These are phyloP conservation scores for Pogonognathellus flavescens DNA, from an alignment of 1,140 invertebrate species.

Conservation along the genomic window DNA sequence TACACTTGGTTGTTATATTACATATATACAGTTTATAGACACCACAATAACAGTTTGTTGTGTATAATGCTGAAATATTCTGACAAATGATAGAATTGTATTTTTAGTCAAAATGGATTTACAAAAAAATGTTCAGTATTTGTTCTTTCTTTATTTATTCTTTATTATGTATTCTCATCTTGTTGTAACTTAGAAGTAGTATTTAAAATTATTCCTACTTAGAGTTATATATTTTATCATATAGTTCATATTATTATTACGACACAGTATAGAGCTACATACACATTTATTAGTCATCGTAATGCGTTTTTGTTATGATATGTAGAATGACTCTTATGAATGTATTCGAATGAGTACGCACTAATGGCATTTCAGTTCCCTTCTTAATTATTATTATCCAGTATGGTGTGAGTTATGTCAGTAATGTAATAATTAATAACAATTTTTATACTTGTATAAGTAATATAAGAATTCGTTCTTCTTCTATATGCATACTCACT, in stretches of 20 bases:
- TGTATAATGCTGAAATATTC: slow-evolving; percentile 34
- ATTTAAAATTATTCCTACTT: slow-evolving; percentile 21
- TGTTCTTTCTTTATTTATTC: no score
- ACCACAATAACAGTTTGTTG: slow-evolving; percentile 16
- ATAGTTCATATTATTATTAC: neutral
- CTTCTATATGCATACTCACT: no score
- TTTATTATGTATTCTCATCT: slow-evolving; percentile 9
- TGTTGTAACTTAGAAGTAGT: neutral
- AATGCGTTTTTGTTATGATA: slow-evolving; percentile 45
- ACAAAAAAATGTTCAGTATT: slow-evolving; percentile 18
- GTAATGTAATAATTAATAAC: neutral
- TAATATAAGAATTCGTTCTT: no score
- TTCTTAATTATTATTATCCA: slow-evolving; percentile 33
- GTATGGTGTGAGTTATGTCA: slow-evolving; percentile 6
- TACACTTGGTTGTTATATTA: slow-evolving; percentile 15
- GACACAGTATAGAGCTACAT: neutral
- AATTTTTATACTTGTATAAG: no score
- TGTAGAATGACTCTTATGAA: slow-evolving; percentile 47
- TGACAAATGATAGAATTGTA: slow-evolving; percentile 28
- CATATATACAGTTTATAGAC: slow-evolving; percentile 33
- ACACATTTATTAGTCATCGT: slow-evolving; percentile 30
- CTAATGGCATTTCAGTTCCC: slow-evolving; percentile 47
- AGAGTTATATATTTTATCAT: slow-evolving; percentile 8
- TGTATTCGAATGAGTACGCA: slow-evolving; percentile 39
- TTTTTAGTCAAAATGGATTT: slow-evolving; percentile 18